Evolutionary conservation across 2,113 vertebrate species (phyloP).

Genomic region (Gymnobelideus leadbeateri): DNA sequence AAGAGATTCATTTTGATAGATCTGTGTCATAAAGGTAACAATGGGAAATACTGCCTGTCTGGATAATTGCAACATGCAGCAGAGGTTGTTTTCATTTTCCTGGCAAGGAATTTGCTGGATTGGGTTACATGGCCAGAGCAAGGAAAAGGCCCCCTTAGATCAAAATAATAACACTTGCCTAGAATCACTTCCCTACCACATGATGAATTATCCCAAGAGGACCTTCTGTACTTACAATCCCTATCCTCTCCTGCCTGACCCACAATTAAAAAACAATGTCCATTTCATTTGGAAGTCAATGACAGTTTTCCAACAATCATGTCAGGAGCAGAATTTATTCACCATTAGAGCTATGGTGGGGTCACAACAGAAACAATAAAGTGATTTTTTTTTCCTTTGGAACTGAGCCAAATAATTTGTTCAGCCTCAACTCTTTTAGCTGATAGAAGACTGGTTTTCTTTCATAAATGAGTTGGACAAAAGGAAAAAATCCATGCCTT

Average conservation of each 20-base stretch:
- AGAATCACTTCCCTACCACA: neutral
- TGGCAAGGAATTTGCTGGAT: neutral
- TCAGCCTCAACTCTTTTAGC: conserved; percentile 9
- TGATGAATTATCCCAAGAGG: neutral
- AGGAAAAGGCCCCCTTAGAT: neutral
- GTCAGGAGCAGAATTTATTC: neutral
- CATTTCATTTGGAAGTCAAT: conserved; percentile 14
- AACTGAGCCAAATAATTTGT: neutral
- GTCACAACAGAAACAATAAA: neutral
- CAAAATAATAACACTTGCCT: conserved; percentile 11
- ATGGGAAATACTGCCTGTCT: neutral
- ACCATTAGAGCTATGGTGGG: neutral
- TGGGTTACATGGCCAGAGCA: neutral
- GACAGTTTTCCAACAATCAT: conserved; percentile 7
- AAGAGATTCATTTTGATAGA: conserved; percentile 11
- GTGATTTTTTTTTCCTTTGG: neutral
- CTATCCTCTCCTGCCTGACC: neutral
- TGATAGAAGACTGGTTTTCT: neutral
- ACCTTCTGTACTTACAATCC: neutral
- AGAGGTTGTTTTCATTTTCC: conserved; percentile 28
- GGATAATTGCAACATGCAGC: neutral
- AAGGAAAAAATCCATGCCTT: conserved; percentile 28
- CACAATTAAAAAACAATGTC: neutral
- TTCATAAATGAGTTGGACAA: conserved; percentile 23
- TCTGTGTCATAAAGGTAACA: conserved; percentile 18